Percentiles rank a stretch among this genome's conserved stretches.
Evolutionary conservation across 2,888 invertebrate genomes (phyloP).

Genomic region (Cylindroiulus punctatus): DNA sequence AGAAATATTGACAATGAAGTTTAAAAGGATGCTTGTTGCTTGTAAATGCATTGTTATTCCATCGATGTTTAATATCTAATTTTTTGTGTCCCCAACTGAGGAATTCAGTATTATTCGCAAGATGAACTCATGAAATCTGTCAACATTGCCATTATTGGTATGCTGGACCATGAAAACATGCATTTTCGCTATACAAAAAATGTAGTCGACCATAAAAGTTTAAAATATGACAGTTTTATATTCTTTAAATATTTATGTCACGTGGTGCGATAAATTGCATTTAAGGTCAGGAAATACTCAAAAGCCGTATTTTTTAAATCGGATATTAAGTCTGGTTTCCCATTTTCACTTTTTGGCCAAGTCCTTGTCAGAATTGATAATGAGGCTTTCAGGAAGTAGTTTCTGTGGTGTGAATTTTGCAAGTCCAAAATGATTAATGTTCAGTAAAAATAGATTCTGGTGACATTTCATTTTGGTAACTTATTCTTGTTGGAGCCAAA

Average conservation of each 20-base stretch:
- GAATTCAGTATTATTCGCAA: neutral
- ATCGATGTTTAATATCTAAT: too few relatives aligned
- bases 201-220: neutral
- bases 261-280: neutral
- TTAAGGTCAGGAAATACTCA: conserved; percentile 4
- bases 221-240: neutral
- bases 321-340: neutral
- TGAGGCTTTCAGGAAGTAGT: conserved; percentile 34
- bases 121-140: conserved; percentile 40
- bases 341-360: neutral
- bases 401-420: neutral
- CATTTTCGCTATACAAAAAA: neutral
- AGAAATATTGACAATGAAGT: too few relatives aligned
- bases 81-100: too few relatives aligned
- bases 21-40: too few relatives aligned
- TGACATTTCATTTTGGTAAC: neutral
- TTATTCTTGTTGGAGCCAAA: neutral
- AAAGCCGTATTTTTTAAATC: neutral
- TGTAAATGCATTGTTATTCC: too few relatives aligned
- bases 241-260: neutral
- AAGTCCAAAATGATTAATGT: conserved; percentile 3
- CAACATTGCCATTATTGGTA: conserved; percentile 29
- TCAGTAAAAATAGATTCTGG: neutral
- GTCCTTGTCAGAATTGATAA: neutral
- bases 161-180: conserved; percentile 3